Base-by-base conservation (phyloP, 2,113 vertebrate genomes). In the Herpailurus yagouaroundi region DNA sequence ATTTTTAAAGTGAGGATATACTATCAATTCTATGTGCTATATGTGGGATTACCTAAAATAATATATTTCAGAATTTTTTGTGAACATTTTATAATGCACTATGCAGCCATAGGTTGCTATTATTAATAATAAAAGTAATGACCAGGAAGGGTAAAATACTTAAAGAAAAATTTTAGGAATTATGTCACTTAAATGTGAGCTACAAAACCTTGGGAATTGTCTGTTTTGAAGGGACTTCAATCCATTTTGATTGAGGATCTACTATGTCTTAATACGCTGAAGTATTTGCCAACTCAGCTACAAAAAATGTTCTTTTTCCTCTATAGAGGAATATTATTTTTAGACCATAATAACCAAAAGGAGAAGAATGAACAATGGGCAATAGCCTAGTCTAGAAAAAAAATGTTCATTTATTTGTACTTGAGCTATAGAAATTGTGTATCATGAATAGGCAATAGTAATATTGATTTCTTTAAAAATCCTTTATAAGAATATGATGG, bases 41-140 rank as follows among this genome's bases (percentile, higher is more conserved):
- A 79, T 66, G 4, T 83, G 52, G 45, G 21, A 60, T 66, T 89
- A 38, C 8, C 23, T 93, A 82, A 82, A 29, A 31, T 68, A 84
- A 90, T 77, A 48, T 83, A 87, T 77, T 76, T 76, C 45, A 86
- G 82, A 86, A 12, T 94, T 93, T 15, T 63, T 79, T 38, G 31
- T 68, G 45, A 77, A 50, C 21, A 77, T 38, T 76, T 88, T 89
- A 60, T 77, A 79, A 50, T 86, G 77, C 5, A 23, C 0, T 77
- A 21, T 73, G 38, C 1, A 89, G 66, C 29, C 27, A 36, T 71
- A 73, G 27, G 0, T 74, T 84, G 7, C 4, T 48, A 64, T 92
- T 69, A 85, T 66, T 91, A 91, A 82, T 48, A 86, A 66, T 86
- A 25, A 92, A 94, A 92, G 29, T 73, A 94, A 57, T 79, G 6